A percentile compares a stretch with the other conserved stretches of the same genome.
Conservation (phyloP, 2,888 invertebrate species). For the Lathronympha strigana region DNA sequence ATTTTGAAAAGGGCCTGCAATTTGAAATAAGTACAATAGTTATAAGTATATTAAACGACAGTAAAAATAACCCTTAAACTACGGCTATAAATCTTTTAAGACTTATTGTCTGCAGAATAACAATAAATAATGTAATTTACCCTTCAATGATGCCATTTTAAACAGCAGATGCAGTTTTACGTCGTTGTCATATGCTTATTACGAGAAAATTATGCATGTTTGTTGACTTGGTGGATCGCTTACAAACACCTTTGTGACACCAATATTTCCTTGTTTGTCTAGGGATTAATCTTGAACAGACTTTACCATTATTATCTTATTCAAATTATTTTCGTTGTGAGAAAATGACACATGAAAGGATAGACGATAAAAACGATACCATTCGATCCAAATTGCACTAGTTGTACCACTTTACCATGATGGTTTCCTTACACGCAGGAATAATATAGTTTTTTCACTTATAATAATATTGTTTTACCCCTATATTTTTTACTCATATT, state of each 20-base stretch:
- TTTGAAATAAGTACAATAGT: too few relatives aligned
- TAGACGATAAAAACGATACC: too few relatives aligned
- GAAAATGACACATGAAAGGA: too few relatives aligned
- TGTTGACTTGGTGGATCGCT: not conserved
- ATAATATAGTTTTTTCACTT: too few relatives aligned
- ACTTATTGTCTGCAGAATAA: constrained; percentile 10
- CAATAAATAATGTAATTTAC: constrained; percentile 29
- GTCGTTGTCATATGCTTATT: not conserved
- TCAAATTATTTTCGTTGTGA: not conserved
- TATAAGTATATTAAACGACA: not conserved
- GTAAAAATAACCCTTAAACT: constrained; percentile 20
- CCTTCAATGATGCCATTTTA: constrained; percentile 25
- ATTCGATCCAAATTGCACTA: too few relatives aligned
- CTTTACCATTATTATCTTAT: not conserved
- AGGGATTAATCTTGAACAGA: not conserved
- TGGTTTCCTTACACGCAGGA: too few relatives aligned
- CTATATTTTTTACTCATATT: too few relatives aligned
- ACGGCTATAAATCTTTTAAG: constrained; percentile 8
- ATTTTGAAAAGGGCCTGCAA: not conserved
- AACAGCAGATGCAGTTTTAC: constrained; percentile 25
- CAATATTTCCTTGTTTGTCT: constrained; percentile 5
- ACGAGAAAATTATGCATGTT: constrained; percentile 3
- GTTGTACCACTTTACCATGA: too few relatives aligned
- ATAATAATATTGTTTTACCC: too few relatives aligned
- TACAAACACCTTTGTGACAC: not conserved